phyloP scores from a whole-genome alignment of 1,140 invertebrate species.

The Meloidogyne floridensis region DNA sequence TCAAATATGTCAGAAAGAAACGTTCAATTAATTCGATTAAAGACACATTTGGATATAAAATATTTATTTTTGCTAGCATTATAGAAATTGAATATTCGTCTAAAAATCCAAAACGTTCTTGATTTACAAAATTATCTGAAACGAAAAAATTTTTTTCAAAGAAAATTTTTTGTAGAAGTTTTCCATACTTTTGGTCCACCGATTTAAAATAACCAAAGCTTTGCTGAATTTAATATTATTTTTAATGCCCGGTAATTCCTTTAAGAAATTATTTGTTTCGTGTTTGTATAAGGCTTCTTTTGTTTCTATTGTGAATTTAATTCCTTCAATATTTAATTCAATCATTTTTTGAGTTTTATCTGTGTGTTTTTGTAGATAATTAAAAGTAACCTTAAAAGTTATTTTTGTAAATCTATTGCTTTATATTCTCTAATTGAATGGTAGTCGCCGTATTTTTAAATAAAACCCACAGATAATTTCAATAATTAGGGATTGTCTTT shows the following conservation, averaged over 20 bases:
- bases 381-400: neutral
- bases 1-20: slow-evolving; percentile 25
- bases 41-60: slow-evolving; percentile 25
- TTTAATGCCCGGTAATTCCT: neutral
- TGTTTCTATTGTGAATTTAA: neutral
- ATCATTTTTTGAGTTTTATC: neutral
- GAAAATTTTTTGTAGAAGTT: neutral
- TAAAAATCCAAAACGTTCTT: slow-evolving; percentile 12
- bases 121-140: slow-evolving; percentile 7
- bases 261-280: neutral
- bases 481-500: no score
- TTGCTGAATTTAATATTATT: neutral
- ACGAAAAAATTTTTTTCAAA: neutral
- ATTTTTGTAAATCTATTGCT: neutral
- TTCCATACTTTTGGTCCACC: slow-evolving; percentile 12
- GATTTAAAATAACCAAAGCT: neutral
- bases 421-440: no score
- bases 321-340: neutral
- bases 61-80: slow-evolving; percentile 9
- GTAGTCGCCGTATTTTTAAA: no score
- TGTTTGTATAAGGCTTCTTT: neutral
- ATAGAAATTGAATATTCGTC: neutral
- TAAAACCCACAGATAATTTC: no score
- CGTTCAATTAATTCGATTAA: slow-evolving; percentile 11
- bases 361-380: neutral